These are phyloP conservation scores for Carassius carassius DNA, from an alignment of 2,113 vertebrate genomes.

Conservation along the genomic window DNA sequence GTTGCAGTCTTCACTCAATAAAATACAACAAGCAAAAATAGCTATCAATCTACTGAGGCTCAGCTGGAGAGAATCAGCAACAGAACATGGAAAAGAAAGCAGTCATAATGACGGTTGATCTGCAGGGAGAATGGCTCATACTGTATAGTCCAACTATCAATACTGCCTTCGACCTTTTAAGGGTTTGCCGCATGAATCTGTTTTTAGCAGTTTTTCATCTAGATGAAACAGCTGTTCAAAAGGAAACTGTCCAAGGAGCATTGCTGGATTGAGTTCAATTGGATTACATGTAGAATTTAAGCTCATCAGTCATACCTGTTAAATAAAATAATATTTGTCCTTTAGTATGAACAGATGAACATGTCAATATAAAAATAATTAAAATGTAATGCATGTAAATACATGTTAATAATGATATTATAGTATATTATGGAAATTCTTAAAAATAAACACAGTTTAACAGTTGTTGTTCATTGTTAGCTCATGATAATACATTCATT, in stretches of 20 bases:
- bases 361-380: too few relatives aligned
- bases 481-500: too few relatives aligned
- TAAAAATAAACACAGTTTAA: not conserved
- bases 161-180: not conserved
- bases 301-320: not conserved
- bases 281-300: conserved; percentile 23
- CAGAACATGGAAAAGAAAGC: not conserved
- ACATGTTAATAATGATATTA: too few relatives aligned
- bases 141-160: not conserved
- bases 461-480: not conserved
- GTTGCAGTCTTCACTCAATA: conserved; percentile 8
- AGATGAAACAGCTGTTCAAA: conserved; percentile 37
- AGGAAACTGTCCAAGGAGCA: conserved; percentile 9
- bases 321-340: conserved; percentile 27
- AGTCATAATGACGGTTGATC: not conserved
- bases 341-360: conserved; percentile 10
- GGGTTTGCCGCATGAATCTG: conserved; percentile 9
- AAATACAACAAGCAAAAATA: conserved; percentile 21
- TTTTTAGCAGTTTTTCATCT: conserved; percentile 8
- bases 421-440: too few relatives aligned
- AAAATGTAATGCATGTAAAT: too few relatives aligned
- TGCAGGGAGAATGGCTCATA: not conserved
- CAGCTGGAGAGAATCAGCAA: conserved; percentile 9
- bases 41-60: not conserved
- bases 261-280: conserved; percentile 19